phyloP scores from a whole-genome alignment of 2,888 invertebrate genomes.

The Octonoba sinensis region DNA sequence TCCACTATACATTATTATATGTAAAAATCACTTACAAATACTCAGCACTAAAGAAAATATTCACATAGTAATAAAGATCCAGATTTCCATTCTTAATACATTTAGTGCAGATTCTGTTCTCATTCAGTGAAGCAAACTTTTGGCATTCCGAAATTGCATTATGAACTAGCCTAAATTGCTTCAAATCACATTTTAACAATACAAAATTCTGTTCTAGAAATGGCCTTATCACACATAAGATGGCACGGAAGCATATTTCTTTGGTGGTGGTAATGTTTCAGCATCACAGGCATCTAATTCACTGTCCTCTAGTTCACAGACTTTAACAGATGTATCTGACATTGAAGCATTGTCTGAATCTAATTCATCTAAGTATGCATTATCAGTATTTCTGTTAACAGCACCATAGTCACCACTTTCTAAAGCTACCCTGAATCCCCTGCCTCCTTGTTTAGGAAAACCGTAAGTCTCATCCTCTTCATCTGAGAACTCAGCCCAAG shows the following conservation, averaged over 20 bases:
- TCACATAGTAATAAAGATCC: too few relatives aligned
- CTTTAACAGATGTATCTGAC: slow-evolving; percentile 46
- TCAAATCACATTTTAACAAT: too few relatives aligned
- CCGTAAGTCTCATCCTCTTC: slow-evolving; percentile 57
- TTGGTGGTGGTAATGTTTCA: slow-evolving; percentile 59
- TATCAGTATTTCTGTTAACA: slow-evolving; percentile 43
- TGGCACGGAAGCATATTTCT: slow-evolving; percentile 57
- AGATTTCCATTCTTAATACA: too few relatives aligned
- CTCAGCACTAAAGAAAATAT: too few relatives aligned
- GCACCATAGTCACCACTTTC: slow-evolving; percentile 54
- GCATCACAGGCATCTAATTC: slow-evolving; percentile 58
- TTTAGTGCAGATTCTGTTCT: too few relatives aligned
- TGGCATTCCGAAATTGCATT: too few relatives aligned
- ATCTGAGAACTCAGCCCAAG: slow-evolving; percentile 48
- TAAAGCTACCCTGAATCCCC: slow-evolving; percentile 56
- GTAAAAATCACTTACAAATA: too few relatives aligned
- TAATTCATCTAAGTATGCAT: slow-evolving; percentile 40
- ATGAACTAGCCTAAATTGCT: too few relatives aligned
- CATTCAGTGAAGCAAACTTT: too few relatives aligned
- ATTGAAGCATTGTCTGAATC: slow-evolving; percentile 58
- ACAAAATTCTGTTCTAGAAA: neutral
- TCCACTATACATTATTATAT: too few relatives aligned
- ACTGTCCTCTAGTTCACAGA: slow-evolving; percentile 57
- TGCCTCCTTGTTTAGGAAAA: slow-evolving; percentile 60
- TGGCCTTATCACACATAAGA: slow-evolving; percentile 58